A percentile compares a stretch with the other conserved stretches of the same genome.
phyloP scores from a whole-genome alignment of 37 sponge, comb jelly and placozoan species.

The Spongia lamella region DNA sequence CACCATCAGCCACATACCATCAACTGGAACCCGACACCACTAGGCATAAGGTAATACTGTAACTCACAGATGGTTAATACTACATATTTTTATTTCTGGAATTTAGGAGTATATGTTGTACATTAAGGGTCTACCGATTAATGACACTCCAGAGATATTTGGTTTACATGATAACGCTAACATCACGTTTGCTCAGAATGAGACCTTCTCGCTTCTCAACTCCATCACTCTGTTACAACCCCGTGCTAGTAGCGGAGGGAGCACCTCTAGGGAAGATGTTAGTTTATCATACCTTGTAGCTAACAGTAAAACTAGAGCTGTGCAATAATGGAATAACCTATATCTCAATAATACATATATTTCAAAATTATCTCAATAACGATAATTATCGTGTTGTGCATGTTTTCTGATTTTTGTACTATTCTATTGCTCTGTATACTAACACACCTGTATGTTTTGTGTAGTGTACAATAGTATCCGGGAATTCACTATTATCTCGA shows the following conservation, averaged over 20 bases:
- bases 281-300: too few relatives aligned
- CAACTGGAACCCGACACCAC: slow-evolving; percentile 51
- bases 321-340: too few relatives aligned
- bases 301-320: too few relatives aligned
- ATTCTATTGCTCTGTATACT: too few relatives aligned
- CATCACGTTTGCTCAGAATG: slow-evolving; percentile 95
- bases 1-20: slow-evolving; percentile 79
- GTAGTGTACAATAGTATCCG: too few relatives aligned
- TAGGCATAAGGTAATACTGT: slow-evolving; percentile 38
- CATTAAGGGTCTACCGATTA: slow-evolving; percentile 87
- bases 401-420: too few relatives aligned
- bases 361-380: too few relatives aligned
- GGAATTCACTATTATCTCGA: too few relatives aligned
- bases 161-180: slow-evolving; percentile 96
- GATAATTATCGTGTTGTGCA: too few relatives aligned
- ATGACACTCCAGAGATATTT: slow-evolving; percentile 94
- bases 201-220: slow-evolving; percentile 74
- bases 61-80: background rate
- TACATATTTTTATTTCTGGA: background rate
- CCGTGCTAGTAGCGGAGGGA: slow-evolving; percentile 66
- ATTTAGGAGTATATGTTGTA: slow-evolving; percentile 76
- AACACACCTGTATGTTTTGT: too few relatives aligned
- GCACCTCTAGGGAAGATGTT: slow-evolving; percentile 87
- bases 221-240: slow-evolving; percentile 85
- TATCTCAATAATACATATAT: too few relatives aligned